Base-by-base conservation (phyloP, 2,797 vertebrate species). In the Eulemur rubriventer region DNA sequence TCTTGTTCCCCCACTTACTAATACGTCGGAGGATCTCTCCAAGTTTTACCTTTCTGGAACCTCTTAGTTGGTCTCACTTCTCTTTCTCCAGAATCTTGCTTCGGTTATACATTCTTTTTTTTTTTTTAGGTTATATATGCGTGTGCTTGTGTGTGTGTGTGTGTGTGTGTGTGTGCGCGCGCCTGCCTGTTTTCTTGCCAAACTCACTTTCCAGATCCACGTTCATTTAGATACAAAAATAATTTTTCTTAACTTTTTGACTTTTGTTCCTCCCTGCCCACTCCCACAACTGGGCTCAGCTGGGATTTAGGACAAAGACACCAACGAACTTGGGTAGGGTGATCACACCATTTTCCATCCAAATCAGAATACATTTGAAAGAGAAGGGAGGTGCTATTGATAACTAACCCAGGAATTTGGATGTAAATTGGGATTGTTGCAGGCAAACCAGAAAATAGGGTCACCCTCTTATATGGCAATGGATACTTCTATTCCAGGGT, bases 171-270 rank as follows among this genome's bases (percentile, higher is more conserved):
- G n/a, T 78, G 59, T 35, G 59, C n/a, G 43, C 6, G 41, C 41
- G 41, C 41, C 46, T n/a, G 59, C 46, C 7, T 61, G 5, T 93
- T 96, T n/a, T 69, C 43, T 88, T 61, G 38, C 38, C 67, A 79
- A 69, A 52, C 17, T 38, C 43, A 59, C n/a, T 83, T 93, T 70
- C 20, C 35, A 87, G 79, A 50, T 0, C 16, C 6, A 38, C 81
- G n/a, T 92, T 92, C 35, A 73, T 63, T 75, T 93, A 33, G 11
- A 89, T 69, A 30, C 82, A 87, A 92, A 73, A 84, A 57, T 63
- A 26, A 59, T 43, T 85, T 48, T 35, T 48, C 17, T 91, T 61
- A 79, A 78, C 8, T 75, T 84, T 70, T 55, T 57, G 6, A 89
- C 24, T 59, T 3, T 57, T 70, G 2, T 4, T 93, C 22, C 59